Conservation (phyloP, 2,888 invertebrate species). For the Patella pellucida region DNA sequence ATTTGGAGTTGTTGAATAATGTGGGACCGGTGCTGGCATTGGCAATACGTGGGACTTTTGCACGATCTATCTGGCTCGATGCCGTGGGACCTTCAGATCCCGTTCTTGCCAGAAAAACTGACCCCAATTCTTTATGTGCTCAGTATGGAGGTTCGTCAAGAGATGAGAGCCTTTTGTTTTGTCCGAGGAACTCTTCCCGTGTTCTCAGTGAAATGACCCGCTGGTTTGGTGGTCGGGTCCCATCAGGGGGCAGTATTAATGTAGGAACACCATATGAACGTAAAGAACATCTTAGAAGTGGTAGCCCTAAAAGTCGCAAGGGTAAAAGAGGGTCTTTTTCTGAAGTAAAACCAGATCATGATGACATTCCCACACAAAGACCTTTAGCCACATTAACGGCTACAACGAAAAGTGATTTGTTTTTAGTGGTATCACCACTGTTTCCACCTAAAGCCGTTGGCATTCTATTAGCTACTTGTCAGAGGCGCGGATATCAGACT, state of each 20-base stretch:
- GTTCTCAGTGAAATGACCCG: constrained; percentile 57
- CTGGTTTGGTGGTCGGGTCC: constrained; percentile 67
- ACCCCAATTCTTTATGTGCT: constrained; percentile 66
- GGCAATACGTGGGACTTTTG: constrained; percentile 61
- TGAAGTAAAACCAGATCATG: constrained; percentile 32
- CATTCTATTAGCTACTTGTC: constrained; percentile 57
- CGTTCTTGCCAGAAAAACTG: constrained; percentile 58
- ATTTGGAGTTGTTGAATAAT: constrained; percentile 48
- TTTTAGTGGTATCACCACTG: constrained; percentile 62
- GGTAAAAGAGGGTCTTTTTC: constrained; percentile 47
- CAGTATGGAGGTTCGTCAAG: constrained; percentile 61
- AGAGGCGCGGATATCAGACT: constrained; percentile 62
- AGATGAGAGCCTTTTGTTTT: constrained; percentile 61
- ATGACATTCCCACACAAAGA: constrained; percentile 28
- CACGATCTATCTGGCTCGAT: constrained; percentile 63
- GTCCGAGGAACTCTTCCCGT: constrained; percentile 56
- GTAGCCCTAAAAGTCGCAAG: constrained; percentile 50
- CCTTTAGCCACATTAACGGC: constrained; percentile 61
- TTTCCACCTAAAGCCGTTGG: constrained; percentile 61
- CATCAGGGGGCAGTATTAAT: constrained; percentile 44
- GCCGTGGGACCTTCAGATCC: constrained; percentile 67
- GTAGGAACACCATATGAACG: constrained; percentile 50
- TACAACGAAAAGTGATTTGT: constrained; percentile 55
- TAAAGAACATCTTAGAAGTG: constrained; percentile 47
- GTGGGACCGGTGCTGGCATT: constrained; percentile 63